Base-by-base conservation (phyloP, 2,113 vertebrate species). In the Hippopotamus amphibius region DNA sequence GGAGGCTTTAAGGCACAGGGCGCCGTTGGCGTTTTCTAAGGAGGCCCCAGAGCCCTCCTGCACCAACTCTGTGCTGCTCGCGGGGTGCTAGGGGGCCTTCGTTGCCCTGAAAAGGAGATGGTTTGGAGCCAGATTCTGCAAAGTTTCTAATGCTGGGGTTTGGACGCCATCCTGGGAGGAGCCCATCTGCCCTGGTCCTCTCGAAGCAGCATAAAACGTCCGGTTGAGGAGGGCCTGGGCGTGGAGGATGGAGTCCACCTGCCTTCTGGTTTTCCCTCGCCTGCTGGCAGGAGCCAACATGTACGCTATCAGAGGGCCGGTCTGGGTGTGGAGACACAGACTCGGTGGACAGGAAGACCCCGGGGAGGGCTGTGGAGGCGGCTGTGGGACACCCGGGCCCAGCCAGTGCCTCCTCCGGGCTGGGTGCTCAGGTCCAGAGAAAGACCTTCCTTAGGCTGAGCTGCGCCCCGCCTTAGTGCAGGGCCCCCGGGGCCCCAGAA, bases 281-380 rank as follows among this genome's bases (percentile, higher is more conserved):
- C 30, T 41, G 76, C 41, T 3, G 50, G 15, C 48, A 30, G n/a
- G 16, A 61, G 30, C 46, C n/a, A 30, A 65, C 28, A 41, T 11
- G 24, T 7, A 43, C 15, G 15, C 80, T 9, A 0, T 24, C 3
- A 43, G 8, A 16, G 53, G 0, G 0, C 46, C 26, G 8, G 50
- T 80, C 59, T 93, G 37, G 48, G 50, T 6, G 26, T 24, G 66
- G 17, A 88, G 11, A n/a, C 11, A 10, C 79, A 37, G 15, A 69
- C 28, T 53, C 43, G 2, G 22, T n/a, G 10, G 92, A 63, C 28
- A 28, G 30, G 26, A 33, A 72, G 93, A 43, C 33, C 12, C 53
- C 43, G 13, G 14, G 33, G 37, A 16, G 6, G n/a, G 77, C 9
- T 4, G 37, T 19, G 13, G 41, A 37, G 68, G 59, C 21, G 50